These are phyloP conservation scores for Microtus richardsoni DNA, from an alignment of 2,113 vertebrate genomes.

Conservation along the genomic window DNA sequence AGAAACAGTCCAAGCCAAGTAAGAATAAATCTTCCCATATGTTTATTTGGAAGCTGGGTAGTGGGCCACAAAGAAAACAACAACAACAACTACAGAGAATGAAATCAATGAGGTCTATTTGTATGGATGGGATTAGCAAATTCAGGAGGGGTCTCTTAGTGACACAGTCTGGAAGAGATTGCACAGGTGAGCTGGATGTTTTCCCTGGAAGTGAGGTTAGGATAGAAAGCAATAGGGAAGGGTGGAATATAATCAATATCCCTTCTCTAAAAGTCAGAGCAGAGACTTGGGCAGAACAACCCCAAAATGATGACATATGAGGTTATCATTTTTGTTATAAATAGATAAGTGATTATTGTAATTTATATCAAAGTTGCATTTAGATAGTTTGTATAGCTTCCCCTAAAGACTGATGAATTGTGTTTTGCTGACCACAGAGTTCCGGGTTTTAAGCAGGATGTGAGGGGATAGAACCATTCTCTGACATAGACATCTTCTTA, in stretches of 20 bases:
- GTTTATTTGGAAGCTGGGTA: neutral
- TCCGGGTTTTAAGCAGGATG: neutral
- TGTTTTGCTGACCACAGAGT: conserved; percentile 1
- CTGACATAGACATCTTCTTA: neutral
- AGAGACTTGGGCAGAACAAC: neutral
- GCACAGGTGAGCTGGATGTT: neutral
- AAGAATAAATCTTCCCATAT: neutral
- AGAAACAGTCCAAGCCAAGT: neutral
- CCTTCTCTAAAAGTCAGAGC: neutral
- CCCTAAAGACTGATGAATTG: neutral
- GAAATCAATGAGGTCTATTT: neutral
- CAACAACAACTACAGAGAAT: neutral
- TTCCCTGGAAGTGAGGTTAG: neutral
- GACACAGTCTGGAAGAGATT: neutral
- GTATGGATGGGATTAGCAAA: neutral
- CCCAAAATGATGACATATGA: neutral
- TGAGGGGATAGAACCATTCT: neutral
- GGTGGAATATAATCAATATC: neutral
- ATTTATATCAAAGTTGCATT: neutral
- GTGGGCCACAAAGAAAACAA: neutral
- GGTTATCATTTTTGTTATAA: conserved; percentile 19
- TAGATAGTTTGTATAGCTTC: neutral
- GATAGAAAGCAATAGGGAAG: neutral
- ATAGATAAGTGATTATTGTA: neutral
- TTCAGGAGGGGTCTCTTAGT: neutral